phyloP scores from a whole-genome alignment of 2,888 invertebrate genomes.

The Cabera pusaria region DNA sequence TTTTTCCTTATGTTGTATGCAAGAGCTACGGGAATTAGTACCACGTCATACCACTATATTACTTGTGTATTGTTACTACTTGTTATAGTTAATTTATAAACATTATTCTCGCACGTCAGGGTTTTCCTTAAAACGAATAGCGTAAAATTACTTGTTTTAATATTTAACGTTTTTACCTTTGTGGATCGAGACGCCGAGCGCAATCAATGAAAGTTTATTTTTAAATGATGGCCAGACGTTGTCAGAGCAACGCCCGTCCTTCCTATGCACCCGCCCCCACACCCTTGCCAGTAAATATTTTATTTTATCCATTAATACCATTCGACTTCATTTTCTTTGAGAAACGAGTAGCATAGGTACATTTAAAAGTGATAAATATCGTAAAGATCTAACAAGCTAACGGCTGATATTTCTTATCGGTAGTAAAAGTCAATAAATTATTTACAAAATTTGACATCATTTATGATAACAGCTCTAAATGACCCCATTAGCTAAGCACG shows the following conservation, averaged over 20 bases:
- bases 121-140: slow-evolving; percentile 18
- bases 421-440: slow-evolving; percentile 6
- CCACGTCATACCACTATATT: slow-evolving; percentile 24
- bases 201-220: slow-evolving; percentile 46
- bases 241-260: slow-evolving; percentile 69
- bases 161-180: slow-evolving; percentile 25
- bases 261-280: slow-evolving; percentile 48
- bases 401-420: no score
- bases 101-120: slow-evolving; percentile 6
- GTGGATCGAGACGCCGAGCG: slow-evolving; percentile 27
- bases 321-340: no score
- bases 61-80: no score
- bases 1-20: slow-evolving; percentile 24
- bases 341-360: no score
- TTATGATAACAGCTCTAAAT: slow-evolving; percentile 23
- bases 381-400: no score
- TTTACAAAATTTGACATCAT: slow-evolving; percentile 25
- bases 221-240: slow-evolving; percentile 36
- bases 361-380: no score
- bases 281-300: slow-evolving; percentile 5
- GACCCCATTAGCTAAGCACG: slow-evolving; percentile 8
- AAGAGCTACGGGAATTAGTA: slow-evolving; percentile 20
- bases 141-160: slow-evolving; percentile 19
- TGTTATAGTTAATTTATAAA: slow-evolving; percentile 4
- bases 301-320: slow-evolving; percentile 19